phyloP scores from a whole-genome alignment of 2,113 vertebrate species.

The Phalacrocorax carbo region DNA sequence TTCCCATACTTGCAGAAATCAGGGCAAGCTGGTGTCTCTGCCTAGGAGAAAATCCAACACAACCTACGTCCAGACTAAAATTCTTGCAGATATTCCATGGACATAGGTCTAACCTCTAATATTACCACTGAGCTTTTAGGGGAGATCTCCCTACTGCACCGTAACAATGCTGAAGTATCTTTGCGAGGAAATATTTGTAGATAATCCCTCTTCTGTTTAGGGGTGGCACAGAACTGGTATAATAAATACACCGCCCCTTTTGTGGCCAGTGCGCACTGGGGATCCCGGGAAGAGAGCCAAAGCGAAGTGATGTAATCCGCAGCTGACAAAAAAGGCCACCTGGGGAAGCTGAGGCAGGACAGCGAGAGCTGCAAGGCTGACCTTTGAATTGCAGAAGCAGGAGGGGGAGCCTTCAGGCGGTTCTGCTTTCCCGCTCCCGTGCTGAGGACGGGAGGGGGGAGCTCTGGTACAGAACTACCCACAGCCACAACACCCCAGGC shows the following conservation, averaged over 20 bases:
- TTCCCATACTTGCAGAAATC: background rate
- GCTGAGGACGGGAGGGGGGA: background rate
- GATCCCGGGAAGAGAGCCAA: background rate
- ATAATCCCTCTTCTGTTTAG: background rate
- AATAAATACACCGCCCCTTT: background rate
- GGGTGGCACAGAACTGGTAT: background rate
- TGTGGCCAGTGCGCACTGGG: background rate
- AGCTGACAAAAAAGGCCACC: background rate
- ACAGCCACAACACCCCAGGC: background rate
- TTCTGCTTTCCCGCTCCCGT: background rate
- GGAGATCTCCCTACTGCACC: background rate
- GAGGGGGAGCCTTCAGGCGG: background rate
- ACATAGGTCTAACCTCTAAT: background rate
- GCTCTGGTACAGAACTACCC: too few relatives aligned
- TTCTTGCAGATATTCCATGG: background rate
- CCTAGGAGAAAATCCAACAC: background rate
- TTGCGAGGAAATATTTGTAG: background rate
- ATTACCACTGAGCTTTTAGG: background rate
- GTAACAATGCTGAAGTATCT: background rate
- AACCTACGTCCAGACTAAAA: background rate
- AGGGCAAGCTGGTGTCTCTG: background rate
- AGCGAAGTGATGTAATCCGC: background rate
- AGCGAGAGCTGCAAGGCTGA: background rate
- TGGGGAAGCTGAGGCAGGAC: background rate
- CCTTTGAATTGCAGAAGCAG: background rate